A percentile compares a stretch with the other conserved stretches of the same genome.
These are phyloP conservation scores for Rhagologus leucostigma DNA, from an alignment of 2,113 vertebrate species.

Conservation along the genomic window DNA sequence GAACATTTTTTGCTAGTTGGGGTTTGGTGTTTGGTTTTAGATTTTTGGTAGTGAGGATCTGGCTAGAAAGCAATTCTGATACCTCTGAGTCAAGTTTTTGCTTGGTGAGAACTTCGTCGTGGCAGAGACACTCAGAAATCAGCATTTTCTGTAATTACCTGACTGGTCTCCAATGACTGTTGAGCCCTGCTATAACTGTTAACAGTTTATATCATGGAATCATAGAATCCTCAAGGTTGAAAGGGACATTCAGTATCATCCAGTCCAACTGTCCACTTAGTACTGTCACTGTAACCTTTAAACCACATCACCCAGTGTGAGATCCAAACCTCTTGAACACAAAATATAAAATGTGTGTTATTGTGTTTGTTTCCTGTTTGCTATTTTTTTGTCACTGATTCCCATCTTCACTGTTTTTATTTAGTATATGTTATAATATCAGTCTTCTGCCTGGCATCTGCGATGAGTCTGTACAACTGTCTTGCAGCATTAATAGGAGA, in stretches of 20 bases:
- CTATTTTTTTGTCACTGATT: neutral
- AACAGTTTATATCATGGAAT: neutral
- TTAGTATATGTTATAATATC: slow-evolving; percentile 91
- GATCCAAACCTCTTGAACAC: neutral
- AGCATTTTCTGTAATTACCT: neutral
- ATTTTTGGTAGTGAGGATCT: neutral
- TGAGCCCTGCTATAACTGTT: neutral
- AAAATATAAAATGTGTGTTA: neutral
- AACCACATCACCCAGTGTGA: neutral
- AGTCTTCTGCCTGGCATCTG: slow-evolving; percentile 90
- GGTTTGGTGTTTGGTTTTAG: neutral
- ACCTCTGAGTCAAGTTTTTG: neutral
- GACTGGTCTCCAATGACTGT: neutral
- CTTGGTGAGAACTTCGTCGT: neutral
- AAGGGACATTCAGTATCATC: neutral
- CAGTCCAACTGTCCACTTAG: neutral
- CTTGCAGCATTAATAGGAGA: slow-evolving; percentile 80
- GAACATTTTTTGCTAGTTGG: neutral
- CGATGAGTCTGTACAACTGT: slow-evolving; percentile 89
- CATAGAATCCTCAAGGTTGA: neutral
- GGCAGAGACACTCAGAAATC: neutral
- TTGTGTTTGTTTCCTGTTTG: neutral
- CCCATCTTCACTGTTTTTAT: neutral
- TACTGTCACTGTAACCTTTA: neutral
- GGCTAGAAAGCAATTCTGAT: neutral